Conservation (phyloP, 2,797 vertebrate genomes). For the Liasis olivaceus region DNA sequence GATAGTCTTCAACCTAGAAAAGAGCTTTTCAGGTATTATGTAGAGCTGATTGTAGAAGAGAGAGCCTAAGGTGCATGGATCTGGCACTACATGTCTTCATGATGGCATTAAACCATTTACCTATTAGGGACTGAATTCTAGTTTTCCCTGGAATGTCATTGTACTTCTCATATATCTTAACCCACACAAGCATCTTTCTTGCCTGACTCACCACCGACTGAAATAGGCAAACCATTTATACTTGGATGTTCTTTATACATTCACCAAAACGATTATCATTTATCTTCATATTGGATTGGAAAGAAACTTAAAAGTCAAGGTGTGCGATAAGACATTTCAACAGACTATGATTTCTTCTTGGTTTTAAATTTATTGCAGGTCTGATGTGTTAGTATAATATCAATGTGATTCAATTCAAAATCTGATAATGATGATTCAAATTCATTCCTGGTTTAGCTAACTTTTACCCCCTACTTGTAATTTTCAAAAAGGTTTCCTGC, state of each 20-base stretch:
- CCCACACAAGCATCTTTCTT: not conserved
- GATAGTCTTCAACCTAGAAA: not conserved
- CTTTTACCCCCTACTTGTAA: conserved; percentile 3
- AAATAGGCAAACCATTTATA: not conserved
- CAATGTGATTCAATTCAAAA: not conserved
- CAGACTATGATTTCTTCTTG: not conserved
- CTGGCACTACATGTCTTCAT: not conserved
- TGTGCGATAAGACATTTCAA: conserved; percentile 5
- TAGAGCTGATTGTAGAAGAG: not conserved
- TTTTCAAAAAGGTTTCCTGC: not conserved
- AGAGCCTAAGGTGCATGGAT: not conserved
- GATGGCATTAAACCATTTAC: not conserved
- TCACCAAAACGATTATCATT: not conserved
- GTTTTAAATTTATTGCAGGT: conserved; percentile 14
- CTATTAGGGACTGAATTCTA: not conserved
- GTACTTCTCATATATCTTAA: not conserved
- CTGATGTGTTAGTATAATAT: not conserved
- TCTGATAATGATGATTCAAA: not conserved
- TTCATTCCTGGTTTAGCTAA: not conserved
- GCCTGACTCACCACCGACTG: not conserved
- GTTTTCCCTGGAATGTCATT: not conserved
- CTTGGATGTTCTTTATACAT: not conserved
- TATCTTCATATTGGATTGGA: not conserved
- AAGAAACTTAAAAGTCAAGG: not conserved
- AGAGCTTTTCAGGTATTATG: not conserved